These are phyloP conservation scores for Tragelaphus imberbis DNA, from an alignment of 2,113 vertebrate genomes.

Conservation along the genomic window DNA sequence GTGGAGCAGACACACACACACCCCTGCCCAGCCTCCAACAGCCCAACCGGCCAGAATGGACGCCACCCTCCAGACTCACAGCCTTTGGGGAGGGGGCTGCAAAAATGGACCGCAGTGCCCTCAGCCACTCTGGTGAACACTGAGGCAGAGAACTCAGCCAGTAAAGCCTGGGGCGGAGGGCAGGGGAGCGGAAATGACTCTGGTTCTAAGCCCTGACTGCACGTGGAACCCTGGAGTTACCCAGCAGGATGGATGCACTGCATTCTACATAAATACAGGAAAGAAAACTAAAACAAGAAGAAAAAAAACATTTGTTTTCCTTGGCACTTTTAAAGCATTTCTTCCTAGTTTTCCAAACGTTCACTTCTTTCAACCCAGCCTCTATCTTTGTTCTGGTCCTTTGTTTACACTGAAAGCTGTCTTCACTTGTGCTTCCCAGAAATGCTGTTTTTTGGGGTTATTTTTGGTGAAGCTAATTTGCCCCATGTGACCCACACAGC, in stretches of 20 bases:
- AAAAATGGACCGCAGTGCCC: too few relatives aligned
- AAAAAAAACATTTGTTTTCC: not conserved
- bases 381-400: slow-evolving; percentile 45
- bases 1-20: not conserved
- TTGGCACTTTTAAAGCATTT: not conserved
- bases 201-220: not conserved
- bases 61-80: not conserved
- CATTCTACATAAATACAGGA: not conserved
- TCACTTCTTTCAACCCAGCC: slow-evolving; percentile 24
- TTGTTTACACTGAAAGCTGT: slow-evolving; percentile 42
- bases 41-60: too few relatives aligned
- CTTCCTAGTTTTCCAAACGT: not conserved
- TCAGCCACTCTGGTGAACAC: not conserved
- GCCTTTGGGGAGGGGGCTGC: not conserved
- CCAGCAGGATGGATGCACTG: not conserved
- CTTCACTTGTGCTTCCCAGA: slow-evolving; percentile 62
- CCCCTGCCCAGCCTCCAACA: not conserved
- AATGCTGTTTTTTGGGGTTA: slow-evolving; percentile 71
- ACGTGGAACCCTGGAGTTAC: not conserved
- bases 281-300: not conserved
- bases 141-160: not conserved
- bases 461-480: slow-evolving; percentile 70
- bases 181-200: accelerated
- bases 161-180: not conserved
- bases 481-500: slow-evolving; percentile 66